phyloP scores from a whole-genome alignment of 2,113 vertebrate genomes.

The Chloropsis hardwickii region DNA sequence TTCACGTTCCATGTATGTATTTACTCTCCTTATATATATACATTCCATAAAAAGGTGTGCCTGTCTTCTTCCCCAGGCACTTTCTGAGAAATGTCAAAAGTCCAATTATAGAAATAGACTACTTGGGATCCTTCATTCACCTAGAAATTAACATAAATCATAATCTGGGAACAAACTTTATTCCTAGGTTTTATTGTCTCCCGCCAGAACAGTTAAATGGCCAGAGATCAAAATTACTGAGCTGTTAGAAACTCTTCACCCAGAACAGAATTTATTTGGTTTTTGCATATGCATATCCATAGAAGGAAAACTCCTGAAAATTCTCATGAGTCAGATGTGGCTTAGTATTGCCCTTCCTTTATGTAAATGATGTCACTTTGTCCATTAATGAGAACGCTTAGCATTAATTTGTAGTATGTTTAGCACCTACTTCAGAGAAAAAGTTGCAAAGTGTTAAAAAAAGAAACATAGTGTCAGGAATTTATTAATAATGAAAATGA shows the following conservation, averaged over 20 bases:
- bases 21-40: not conserved
- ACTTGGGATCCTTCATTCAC: not conserved
- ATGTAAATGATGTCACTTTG: not conserved
- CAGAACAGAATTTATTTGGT: not conserved
- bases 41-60: not conserved
- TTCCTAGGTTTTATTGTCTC: not conserved
- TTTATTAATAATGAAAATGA: not conserved
- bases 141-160: conserved; percentile 18
- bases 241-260: not conserved
- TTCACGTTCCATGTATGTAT: not conserved
- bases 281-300: not conserved
- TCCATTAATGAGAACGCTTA: not conserved
- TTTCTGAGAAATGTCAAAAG: conserved; percentile 7
- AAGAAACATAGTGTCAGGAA: not conserved
- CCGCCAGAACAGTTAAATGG: not conserved
- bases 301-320: not conserved
- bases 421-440: not conserved
- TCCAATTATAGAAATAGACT: not conserved
- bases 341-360: not conserved
- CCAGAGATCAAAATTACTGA: not conserved
- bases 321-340: not conserved
- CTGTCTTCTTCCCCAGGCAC: not conserved
- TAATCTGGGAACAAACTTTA: not conserved
- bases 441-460: not conserved
- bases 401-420: not conserved